A percentile compares a stretch with the other conserved stretches of the same genome.
phyloP scores from a whole-genome alignment of 2,113 vertebrate species.

The Protomyctophum bolini region DNA sequence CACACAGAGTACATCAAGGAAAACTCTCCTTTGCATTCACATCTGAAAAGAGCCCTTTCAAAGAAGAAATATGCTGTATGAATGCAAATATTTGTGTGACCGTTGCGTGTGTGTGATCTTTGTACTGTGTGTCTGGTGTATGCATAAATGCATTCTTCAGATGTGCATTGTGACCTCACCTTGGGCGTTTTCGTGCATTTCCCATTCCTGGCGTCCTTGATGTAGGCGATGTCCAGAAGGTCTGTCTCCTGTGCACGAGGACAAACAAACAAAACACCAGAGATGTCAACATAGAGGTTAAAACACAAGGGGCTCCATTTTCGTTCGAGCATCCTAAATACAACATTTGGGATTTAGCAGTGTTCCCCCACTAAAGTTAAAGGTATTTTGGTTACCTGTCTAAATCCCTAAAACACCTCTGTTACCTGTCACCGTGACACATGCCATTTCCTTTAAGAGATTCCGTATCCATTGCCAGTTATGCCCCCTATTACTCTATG shows the following conservation, averaged over 20 bases:
- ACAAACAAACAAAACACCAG: conserved; percentile 11
- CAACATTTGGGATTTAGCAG: not conserved
- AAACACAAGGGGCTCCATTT: not conserved
- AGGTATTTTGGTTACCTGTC: too few species aligned
- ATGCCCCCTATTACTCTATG: too few species aligned
- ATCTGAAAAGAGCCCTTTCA: conserved; percentile 4
- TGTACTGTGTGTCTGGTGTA: not conserved
- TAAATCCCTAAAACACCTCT: too few species aligned
- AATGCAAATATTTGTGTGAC: too few species aligned
- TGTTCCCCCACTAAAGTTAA: too few species aligned
- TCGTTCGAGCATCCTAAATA: conserved; percentile 12
- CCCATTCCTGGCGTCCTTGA: conserved; percentile 81
- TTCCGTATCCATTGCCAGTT: too few species aligned
- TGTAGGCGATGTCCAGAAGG: conserved; percentile 78
- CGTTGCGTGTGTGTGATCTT: too few species aligned
- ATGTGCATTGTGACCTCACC: conserved; percentile 54
- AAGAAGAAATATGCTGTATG: not conserved
- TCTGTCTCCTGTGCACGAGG: conserved; percentile 76
- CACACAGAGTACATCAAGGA: conserved; percentile 23
- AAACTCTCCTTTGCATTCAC: conserved; percentile 3
- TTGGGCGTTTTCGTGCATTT: conserved; percentile 81
- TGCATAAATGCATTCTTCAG: not conserved
- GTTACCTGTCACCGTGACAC: too few species aligned
- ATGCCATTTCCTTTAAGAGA: too few species aligned
- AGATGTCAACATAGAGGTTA: conserved; percentile 11